Base-by-base conservation (phyloP, 2,113 vertebrate genomes). In the Suricata suricatta region DNA sequence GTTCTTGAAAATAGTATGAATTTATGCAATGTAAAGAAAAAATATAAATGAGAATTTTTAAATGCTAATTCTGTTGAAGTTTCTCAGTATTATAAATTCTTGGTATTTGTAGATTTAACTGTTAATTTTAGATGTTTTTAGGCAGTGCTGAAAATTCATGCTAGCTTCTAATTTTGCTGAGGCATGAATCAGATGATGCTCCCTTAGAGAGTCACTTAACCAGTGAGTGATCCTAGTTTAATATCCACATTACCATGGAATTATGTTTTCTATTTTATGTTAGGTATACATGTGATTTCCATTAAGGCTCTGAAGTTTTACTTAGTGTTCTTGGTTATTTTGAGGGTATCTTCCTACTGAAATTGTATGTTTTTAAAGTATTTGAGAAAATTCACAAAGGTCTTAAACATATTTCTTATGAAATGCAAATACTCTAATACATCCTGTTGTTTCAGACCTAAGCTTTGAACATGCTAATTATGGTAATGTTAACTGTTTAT, bases 101-200 rank as follows among this genome's bases (percentile, higher is more conserved):
- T 69, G 54, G 12, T 95, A 72, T 87, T 77, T 93, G 25, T 29
- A 85, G 33, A 38, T 77, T 35, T 85, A 83, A 63, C n/a, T 76
- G 44, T 29, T 87, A 33, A 68, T 80, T 77, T 94, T 54, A 93
- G 5, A 54, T 82, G 25, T 44, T 81, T n/a, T 93, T 35, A 90
- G 19, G 27, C 54, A 81, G 13, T 95, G 4, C 6, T 72, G 50
- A 88, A 83, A 33, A 63, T 64, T 95, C 38, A 44, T 89, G 2
- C 72, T 82, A 68, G 41, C 77, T 92, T 97, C 85, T 95, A 31
- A 82, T 80, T 92, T 76, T 96, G 35, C 57, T 91, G 50, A 92
- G 52, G 23, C 15, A 4, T 71, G 57, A 84, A 33, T 81, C n/a
- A 82, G 57, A 2, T n/a, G 77, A 41, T 47, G 15, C 21, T 77